A percentile compares a stretch with the other conserved stretches of the same genome.
These are phyloP conservation scores for Pelecanus crispus DNA, from an alignment of 2,113 vertebrate genomes.

Conservation along the genomic window DNA sequence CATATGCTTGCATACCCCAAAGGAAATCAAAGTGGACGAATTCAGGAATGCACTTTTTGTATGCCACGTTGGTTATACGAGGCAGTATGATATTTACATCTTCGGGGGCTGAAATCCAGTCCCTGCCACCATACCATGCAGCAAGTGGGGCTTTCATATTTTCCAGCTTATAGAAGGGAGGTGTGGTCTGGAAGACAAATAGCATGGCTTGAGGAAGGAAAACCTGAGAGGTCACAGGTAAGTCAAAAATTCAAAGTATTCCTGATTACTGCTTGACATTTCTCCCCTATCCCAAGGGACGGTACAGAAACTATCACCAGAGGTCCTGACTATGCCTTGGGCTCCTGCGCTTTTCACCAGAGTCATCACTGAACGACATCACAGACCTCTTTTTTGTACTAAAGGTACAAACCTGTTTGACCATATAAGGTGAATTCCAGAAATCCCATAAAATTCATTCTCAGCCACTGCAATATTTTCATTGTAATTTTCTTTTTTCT, in stretches of 20 bases:
- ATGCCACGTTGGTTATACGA: constrained; percentile 62
- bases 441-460: not conserved
- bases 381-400: not conserved
- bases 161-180: constrained; percentile 74
- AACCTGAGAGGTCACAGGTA: not conserved
- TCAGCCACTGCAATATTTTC: not conserved
- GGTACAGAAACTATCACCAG: not conserved
- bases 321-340: not conserved
- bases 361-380: not conserved
- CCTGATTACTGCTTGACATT: not conserved
- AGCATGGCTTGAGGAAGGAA: not conserved
- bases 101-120: constrained; percentile 70
- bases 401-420: not conserved
- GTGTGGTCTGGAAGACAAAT: constrained; percentile 46
- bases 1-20: constrained; percentile 70
- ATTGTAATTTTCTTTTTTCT: not conserved
- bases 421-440: not conserved
- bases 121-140: constrained; percentile 70
- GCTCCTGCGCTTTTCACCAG: not conserved
- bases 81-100: constrained; percentile 59
- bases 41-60: constrained; percentile 68
- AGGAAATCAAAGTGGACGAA: constrained; percentile 79
- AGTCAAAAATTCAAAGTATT: not conserved
- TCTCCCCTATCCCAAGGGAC: not conserved
- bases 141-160: constrained; percentile 70